Base-by-base conservation (phyloP, 2,888 invertebrate species). In the Creontiades dilutus region DNA sequence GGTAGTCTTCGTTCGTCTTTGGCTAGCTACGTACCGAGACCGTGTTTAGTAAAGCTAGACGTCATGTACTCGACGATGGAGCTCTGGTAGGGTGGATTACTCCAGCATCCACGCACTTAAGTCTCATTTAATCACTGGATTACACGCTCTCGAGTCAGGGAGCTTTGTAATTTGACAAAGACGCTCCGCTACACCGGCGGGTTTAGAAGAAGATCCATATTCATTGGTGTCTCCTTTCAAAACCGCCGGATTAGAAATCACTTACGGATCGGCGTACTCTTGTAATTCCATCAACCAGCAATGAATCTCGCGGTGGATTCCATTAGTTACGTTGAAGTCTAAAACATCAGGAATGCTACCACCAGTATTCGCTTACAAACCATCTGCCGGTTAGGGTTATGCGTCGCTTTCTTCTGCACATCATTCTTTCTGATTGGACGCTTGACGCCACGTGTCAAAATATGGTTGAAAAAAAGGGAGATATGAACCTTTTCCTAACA, bases 51-150 rank as follows among this genome's bases (percentile, higher is more conserved):
- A 68, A 68, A 68, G 68, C 68, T 68, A 19, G 68, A 23, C 68
- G 68, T 68, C 68, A 11, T 68, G 68, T 23, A 11, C 19, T 23
- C 12, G 46, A 46, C 46, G 16, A 14, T 16, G 46, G 16, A 47
- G 78, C 46, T 46, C 46, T 37, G 37, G 78, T 46, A 46, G 47
- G 78, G 76, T 16, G 76, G 78, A 78, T 78, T 78, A 78, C 78
- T 14, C 47, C 78, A 78, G 37, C 78, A 78, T 78, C 78, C 78
- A n/a, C 47, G 46, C 19, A 78, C 78, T 78, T 46, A 27, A 76
- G 78, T 78, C 46, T 46, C 78, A 46, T 78, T 78, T 78, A 78
- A 78, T 78, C 78, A 78, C 46, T 78, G 78, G 78, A 78, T 78
- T 78, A 78, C 47, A 78, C 78, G 46, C 19, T n/a, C 11, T n/a